Conservation (phyloP, 2,888 invertebrate genomes). For the Nephrotoma flavescens region DNA sequence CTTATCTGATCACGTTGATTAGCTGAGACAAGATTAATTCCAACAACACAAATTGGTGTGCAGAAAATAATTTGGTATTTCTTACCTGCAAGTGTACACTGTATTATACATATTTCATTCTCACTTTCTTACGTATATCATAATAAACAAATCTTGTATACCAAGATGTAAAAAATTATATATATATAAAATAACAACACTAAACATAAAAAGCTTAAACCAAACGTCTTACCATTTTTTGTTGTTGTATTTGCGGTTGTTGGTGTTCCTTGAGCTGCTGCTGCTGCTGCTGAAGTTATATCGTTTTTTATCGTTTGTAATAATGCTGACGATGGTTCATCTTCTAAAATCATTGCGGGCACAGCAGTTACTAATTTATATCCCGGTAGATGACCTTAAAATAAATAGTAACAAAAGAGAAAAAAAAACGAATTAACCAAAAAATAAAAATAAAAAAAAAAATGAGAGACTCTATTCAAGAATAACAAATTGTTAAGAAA, state of each 20-base stretch:
- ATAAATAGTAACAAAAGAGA: neutral
- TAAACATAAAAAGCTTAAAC: neutral
- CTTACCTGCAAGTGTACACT: neutral
- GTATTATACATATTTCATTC: neutral
- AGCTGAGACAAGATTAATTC: neutral
- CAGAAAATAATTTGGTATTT: neutral
- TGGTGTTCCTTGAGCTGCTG: neutral
- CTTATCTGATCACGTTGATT: neutral
- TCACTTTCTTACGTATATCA: neutral
- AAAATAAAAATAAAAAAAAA: conserved; percentile 1
- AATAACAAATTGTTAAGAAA: neutral
- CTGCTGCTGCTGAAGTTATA: conserved; percentile 18
- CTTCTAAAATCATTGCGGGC: conserved; percentile 62
- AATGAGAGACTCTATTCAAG: neutral
- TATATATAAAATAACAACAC: neutral
- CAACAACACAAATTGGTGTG: neutral
- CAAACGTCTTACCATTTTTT: conserved; percentile 1
- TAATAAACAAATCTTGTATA: neutral
- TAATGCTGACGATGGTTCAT: conserved; percentile 34
- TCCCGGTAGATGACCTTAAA: conserved; percentile 34
- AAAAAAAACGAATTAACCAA: neutral
- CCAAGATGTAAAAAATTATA: neutral
- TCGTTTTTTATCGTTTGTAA: neutral
- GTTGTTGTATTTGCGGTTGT: neutral
- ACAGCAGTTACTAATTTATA: conserved; percentile 63